Evolutionary conservation across 2,888 invertebrate species (phyloP).

Genomic region (Lottia gigantea): DNA sequence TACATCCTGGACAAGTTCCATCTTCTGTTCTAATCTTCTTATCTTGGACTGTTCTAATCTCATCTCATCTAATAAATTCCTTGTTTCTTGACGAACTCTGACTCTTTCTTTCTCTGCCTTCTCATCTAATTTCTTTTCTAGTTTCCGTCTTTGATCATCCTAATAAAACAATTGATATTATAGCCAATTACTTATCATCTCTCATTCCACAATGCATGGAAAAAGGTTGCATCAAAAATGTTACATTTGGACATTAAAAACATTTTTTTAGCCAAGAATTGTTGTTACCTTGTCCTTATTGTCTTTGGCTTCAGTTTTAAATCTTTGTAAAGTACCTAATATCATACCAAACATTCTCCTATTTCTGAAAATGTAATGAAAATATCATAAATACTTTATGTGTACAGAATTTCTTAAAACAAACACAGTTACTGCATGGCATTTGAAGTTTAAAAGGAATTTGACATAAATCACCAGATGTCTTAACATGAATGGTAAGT

Average conservation of each 20-base stretch:
- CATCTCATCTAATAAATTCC: constrained; percentile 85
- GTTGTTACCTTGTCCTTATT: constrained; percentile 86
- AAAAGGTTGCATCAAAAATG: too few relatives aligned
- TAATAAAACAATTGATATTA: constrained; percentile 53
- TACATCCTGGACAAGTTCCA: constrained; percentile 87
- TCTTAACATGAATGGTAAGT: too few relatives aligned
- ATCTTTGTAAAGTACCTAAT: constrained; percentile 93
- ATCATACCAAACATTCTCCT: constrained; percentile 95
- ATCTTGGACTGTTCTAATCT: constrained; percentile 90
- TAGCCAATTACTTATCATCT: too few relatives aligned
- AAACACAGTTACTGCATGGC: too few relatives aligned
- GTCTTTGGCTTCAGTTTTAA: constrained; percentile 92
- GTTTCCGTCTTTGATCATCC: constrained; percentile 86
- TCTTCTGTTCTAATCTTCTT: constrained; percentile 87
- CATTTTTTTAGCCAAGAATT: too few relatives aligned
- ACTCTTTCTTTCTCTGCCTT: constrained; percentile 89
- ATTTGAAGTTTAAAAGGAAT: too few relatives aligned
- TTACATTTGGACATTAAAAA: too few relatives aligned
- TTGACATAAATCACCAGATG: too few relatives aligned
- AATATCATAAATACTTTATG: background rate
- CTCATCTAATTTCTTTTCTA: constrained; percentile 94
- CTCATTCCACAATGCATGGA: too few relatives aligned
- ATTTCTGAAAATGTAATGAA: constrained; percentile 76
- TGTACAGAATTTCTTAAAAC: too few relatives aligned
- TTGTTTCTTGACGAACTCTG: constrained; percentile 83